Conservation (phyloP, 2,797 vertebrate species). For the Gallinago solitaria region DNA sequence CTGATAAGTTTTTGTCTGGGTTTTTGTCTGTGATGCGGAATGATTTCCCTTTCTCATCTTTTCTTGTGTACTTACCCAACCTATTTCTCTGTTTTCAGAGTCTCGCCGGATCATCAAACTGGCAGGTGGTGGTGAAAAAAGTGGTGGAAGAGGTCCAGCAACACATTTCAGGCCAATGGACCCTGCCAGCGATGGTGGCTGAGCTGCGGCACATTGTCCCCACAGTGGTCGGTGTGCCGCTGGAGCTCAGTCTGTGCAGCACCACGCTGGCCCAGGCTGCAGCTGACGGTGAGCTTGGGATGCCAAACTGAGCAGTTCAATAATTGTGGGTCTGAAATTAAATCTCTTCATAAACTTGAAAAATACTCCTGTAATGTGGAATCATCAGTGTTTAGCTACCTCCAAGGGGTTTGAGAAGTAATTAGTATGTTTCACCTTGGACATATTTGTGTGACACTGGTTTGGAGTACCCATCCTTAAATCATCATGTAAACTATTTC, state of each 20-base stretch:
- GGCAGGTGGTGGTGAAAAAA: constrained; percentile 43
- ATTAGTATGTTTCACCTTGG: background rate
- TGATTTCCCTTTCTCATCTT: background rate
- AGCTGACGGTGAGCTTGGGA: constrained; percentile 67
- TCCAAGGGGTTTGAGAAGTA: background rate
- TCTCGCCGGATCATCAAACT: constrained; percentile 40
- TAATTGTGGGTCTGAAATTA: background rate
- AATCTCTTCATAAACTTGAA: background rate
- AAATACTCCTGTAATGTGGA: background rate
- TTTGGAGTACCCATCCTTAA: background rate
- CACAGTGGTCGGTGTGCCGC: constrained; percentile 78
- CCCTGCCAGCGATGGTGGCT: constrained; percentile 71
- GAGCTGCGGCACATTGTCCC: constrained; percentile 82
- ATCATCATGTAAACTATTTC: background rate
- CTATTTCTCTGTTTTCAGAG: constrained; percentile 58
- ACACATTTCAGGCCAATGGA: constrained; percentile 62
- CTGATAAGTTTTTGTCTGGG: background rate
- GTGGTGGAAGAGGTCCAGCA: constrained; percentile 63
- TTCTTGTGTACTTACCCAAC: background rate
- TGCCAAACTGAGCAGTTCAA: rapidly evolving
- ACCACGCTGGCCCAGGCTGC: constrained; percentile 66
- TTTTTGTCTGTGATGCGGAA: background rate
- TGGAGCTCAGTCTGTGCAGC: constrained; percentile 81
- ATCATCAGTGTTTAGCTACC: background rate
- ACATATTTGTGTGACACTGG: background rate